Evolutionary conservation across 2,113 vertebrate genomes (phyloP), one percentile per base, ranked within the genome.

Genomic region (Cromileptes altivelis): DNA sequence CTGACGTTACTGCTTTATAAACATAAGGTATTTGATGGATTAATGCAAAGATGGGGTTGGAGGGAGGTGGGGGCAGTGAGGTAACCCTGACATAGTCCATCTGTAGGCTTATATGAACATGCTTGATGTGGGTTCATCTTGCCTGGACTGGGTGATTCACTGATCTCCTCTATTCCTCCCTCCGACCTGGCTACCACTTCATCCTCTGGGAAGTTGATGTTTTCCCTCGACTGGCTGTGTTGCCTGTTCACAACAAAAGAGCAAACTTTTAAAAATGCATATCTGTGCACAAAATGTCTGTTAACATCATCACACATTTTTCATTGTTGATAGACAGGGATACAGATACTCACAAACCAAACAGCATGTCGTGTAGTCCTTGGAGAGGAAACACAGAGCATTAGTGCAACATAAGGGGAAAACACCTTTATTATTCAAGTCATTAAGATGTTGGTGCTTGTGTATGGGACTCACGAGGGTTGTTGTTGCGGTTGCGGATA

Each of bases 341-440:
- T 4, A 56, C 14, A 56, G 55, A 78, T 92, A 96, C 96, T 95
- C 92, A 97, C 96, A 84, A 84, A 93, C 96, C 95, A 92, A 97
- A 97, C 88, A 97, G 88, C 88, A 97, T 79, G 84, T 97, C 94
- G 21, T 97, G 96, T 27, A 97, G 91, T 27, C 96, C 96, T 97
- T 90, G n/a, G 37, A 56, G 74, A 27, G 74, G 14, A 89, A 61
- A 80, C 5, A 27, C 3, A 42, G 8, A 64, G 68, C 2, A 40
- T 77, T 45, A 74, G 52, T 37, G 25, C 23, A 14, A 37, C 3
- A 17, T 10, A 19, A 23, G 0, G 4, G 25, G 30, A 57, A n/a
- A 17, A 2, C 7, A 12, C 2, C n/a, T 71, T 75, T 8, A 30
- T 50, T 12, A 6, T 23, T 52, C 0, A 30, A 13, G 17, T 45